Evolutionary conservation across 2,797 vertebrate species (phyloP).

Genomic region (Chloroceryle inda): DNA sequence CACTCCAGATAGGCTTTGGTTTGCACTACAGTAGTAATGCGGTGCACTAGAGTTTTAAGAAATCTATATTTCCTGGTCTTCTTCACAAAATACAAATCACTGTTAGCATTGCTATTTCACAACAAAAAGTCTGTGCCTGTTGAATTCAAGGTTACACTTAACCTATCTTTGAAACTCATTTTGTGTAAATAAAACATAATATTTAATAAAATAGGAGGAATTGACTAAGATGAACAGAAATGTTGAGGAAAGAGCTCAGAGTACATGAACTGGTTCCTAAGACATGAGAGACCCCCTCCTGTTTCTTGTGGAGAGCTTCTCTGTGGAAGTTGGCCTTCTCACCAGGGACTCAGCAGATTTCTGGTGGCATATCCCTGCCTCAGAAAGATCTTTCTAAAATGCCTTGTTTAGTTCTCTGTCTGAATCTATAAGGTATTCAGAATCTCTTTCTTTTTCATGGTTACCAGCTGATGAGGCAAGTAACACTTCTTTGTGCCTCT

Average conservation of each 20-base stretch:
- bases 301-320: neutral
- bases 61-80: neutral
- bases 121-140: neutral
- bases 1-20: neutral
- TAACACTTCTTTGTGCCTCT: neutral
- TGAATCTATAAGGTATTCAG: neutral
- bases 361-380: neutral
- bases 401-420: neutral
- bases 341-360: neutral
- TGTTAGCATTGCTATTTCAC: neutral
- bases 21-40: neutral
- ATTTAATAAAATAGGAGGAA: neutral
- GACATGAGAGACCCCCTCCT: neutral
- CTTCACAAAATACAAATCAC: slow-evolving; percentile 2
- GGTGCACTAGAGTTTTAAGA: neutral
- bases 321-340: neutral
- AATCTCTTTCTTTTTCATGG: neutral
- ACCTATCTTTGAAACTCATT: neutral
- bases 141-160: neutral
- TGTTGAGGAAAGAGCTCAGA: neutral
- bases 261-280: neutral
- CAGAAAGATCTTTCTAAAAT: neutral
- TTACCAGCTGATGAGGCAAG: neutral
- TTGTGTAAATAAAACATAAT: neutral
- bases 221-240: neutral